A percentile compares a stretch with the other conserved stretches of the same genome.
phyloP scores from a whole-genome alignment of 1,140 invertebrate genomes.

The Drosophila mauritiana region DNA sequence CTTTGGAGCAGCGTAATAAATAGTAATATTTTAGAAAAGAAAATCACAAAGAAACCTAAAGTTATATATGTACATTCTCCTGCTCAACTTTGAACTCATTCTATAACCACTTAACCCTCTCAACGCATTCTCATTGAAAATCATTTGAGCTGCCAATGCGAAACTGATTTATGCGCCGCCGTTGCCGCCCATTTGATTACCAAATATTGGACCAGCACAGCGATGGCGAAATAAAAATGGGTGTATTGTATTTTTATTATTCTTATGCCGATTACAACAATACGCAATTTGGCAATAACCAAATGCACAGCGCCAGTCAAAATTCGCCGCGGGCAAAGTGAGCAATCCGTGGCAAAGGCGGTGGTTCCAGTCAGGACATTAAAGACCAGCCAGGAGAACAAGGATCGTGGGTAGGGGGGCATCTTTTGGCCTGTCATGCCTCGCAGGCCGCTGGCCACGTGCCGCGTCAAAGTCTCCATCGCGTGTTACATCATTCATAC shows the following conservation, averaged over 20 bases:
- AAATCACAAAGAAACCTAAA: too few relatives aligned
- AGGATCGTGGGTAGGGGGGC: background rate
- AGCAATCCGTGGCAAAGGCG: conserved; percentile 51
- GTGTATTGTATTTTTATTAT: conserved; percentile 63
- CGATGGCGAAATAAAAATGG: conserved; percentile 12
- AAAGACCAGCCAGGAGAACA: conserved; percentile 64
- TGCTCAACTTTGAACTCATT: background rate
- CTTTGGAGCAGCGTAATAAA: background rate
- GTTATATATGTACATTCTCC: background rate
- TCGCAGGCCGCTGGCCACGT: conserved; percentile 71
- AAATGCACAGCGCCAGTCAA: conserved; percentile 37
- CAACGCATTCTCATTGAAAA: conserved; percentile 16
- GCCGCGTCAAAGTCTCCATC: conserved; percentile 68
- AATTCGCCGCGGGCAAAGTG: conserved; percentile 61
- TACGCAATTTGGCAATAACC: conserved; percentile 58
- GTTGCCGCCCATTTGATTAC: conserved; percentile 72
- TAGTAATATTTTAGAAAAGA: too few relatives aligned
- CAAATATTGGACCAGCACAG: conserved; percentile 48
- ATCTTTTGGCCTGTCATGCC: conserved; percentile 61
- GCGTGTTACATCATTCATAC: conserved; percentile 85
- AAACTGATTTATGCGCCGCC: conserved; percentile 59
- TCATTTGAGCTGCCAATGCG: conserved; percentile 21
- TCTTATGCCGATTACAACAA: conserved; percentile 64
- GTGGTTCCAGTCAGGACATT: conserved; percentile 31
- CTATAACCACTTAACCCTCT: conserved; percentile 33